Evolutionary conservation across 2,113 vertebrate genomes (phyloP), one percentile per base, ranked within the genome.

Genomic region (Ivindomyrus marchei): DNA sequence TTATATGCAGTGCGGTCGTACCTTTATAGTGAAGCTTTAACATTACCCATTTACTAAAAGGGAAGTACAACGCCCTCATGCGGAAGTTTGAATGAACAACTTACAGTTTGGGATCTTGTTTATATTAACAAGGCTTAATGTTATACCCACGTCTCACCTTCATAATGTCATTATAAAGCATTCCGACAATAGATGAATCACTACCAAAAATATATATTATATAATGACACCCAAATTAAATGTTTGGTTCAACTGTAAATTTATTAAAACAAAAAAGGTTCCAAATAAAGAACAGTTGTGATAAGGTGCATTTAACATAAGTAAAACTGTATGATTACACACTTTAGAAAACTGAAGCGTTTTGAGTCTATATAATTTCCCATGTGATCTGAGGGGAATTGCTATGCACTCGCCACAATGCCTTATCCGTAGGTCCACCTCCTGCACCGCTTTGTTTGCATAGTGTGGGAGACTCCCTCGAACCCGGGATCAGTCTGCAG

Each of bases 221-320:
- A 13, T 11, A 70, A 70, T 13, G 47, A 84, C 21, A 45, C 42
- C 2, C 10, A 56, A 45, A 46, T 58, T 53, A 90, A 83, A 70
- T 70, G 92, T 90, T 94, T 70, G 3, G 91, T 92, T 94, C 91
- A 89, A 93, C 89, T 94, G 92, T 83, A 88, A 92, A 94, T 95
- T 95, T 96, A 95, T 95, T 95, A 94, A 95, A 95, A 94, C 93
- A 92, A 91, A 94, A 92, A 93, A 21, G 93, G 90, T 90, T 94
- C 94, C 92, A 94, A 95, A 95, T 90, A 94, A 95, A 46, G 42
- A 94, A 93, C 92, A 91, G 90, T 47, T 91, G 95, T 92, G 93
- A 88, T 94, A 95, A 95, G 93, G 94, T 95, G 94, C 94, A 94
- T 90, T 89, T 90, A 90, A 90, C 89, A 62, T 58, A 90, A 91